These are phyloP conservation scores for Tricholaema leucomelas DNA, from an alignment of 2,113 vertebrate species.

Conservation along the genomic window DNA sequence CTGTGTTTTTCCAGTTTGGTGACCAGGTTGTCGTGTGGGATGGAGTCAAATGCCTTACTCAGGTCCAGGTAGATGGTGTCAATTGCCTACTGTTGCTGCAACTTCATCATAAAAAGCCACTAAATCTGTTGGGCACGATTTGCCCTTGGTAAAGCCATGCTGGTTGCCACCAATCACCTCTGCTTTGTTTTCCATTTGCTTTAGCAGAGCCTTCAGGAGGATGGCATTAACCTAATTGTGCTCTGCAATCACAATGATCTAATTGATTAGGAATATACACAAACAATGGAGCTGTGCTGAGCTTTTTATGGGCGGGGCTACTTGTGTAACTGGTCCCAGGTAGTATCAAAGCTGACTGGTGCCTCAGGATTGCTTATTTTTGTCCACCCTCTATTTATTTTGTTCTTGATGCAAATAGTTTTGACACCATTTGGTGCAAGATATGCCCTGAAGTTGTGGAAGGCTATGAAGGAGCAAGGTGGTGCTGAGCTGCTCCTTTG, in stretches of 20 bases:
- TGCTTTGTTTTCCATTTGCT: too few species aligned
- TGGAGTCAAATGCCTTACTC: too few species aligned
- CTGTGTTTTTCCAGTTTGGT: too few species aligned
- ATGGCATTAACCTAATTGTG: neutral
- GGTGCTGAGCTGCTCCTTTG: neutral
- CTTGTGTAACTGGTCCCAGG: rapidly evolving
- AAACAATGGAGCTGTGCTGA: neutral
- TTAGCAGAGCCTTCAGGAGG: too few species aligned
- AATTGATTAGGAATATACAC: neutral
- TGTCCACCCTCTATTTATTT: neutral
- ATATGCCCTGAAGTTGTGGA: rapidly evolving
- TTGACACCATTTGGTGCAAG: neutral
- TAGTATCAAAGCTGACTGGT: rapidly evolving
- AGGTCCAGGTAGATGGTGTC: too few species aligned
- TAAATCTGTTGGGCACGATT: too few species aligned
- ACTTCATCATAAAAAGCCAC: too few species aligned
- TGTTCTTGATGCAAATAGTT: neutral
- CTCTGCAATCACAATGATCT: rapidly evolving
- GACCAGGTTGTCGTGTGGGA: too few species aligned
- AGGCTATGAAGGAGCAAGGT: neutral
- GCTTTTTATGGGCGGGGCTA: neutral
- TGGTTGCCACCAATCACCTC: too few species aligned
- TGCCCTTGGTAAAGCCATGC: too few species aligned
- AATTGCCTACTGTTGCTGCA: too few species aligned
- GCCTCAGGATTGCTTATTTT: neutral